These are phyloP conservation scores for Coelopa frigida DNA, from an alignment of 1,140 invertebrate genomes.

Conservation along the genomic window DNA sequence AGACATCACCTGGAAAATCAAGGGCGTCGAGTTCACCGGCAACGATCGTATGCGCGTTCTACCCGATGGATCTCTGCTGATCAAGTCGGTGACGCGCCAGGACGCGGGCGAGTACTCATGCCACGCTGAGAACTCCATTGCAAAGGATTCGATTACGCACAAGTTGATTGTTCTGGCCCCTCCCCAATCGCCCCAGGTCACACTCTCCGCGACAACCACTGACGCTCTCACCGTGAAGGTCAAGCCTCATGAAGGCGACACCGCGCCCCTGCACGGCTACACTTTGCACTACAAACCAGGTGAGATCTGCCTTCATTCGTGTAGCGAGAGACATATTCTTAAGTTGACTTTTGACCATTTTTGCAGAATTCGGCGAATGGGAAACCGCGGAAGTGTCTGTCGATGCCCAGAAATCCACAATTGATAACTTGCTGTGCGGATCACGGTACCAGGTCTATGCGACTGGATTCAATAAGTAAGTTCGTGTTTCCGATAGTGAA, in stretches of 20 bases:
- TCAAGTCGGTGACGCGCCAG: slow-evolving; percentile 78
- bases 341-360: slow-evolving; percentile 4
- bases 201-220: slow-evolving; percentile 73
- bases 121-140: slow-evolving; percentile 86
- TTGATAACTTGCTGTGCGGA: slow-evolving; percentile 82
- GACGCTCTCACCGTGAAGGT: slow-evolving; percentile 74
- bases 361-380: slow-evolving; percentile 80
- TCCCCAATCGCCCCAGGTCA: slow-evolving; percentile 73
- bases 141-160: slow-evolving; percentile 85
- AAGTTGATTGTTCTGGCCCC: slow-evolving; percentile 79
- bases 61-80: slow-evolving; percentile 82
- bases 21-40: slow-evolving; percentile 47
- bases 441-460: slow-evolving; percentile 88
- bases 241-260: slow-evolving; percentile 65
- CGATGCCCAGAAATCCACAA: slow-evolving; percentile 71
- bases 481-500: not conserved
- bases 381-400: slow-evolving; percentile 68
- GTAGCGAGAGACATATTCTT: not conserved
- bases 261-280: slow-evolving; percentile 73
- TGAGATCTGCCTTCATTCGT: slow-evolving; percentile 11
- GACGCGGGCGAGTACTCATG: slow-evolving; percentile 89
- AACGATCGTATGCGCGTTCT: slow-evolving; percentile 71
- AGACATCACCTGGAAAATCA: slow-evolving; percentile 78
- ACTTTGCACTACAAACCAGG: slow-evolving; percentile 83
- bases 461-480: slow-evolving; percentile 80